phyloP scores from a whole-genome alignment of 2,113 vertebrate species.

The Pedetes capensis region DNA sequence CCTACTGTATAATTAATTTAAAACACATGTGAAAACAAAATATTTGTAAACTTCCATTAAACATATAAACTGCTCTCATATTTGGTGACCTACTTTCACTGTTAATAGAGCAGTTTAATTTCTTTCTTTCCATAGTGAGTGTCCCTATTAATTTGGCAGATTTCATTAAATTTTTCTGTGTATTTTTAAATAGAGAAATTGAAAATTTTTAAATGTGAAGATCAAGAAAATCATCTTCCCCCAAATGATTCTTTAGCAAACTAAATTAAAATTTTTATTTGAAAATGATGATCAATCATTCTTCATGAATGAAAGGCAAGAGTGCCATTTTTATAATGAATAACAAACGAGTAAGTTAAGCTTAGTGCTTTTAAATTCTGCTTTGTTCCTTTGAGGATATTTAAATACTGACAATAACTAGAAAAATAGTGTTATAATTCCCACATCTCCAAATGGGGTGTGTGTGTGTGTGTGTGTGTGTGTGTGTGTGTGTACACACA shows the following conservation, averaged over 20 bases:
- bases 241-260: not conserved
- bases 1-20: not conserved
- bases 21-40: constrained; percentile 5
- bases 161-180: not conserved
- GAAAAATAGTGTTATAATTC: not conserved
- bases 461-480: no score
- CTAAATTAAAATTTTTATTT: constrained; percentile 47
- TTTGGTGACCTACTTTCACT: constrained; percentile 37
- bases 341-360: not conserved
- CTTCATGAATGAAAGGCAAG: not conserved
- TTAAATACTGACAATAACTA: constrained; percentile 47
- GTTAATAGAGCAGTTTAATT: not conserved
- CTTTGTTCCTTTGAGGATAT: constrained; percentile 19
- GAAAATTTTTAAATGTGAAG: not conserved
- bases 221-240: not conserved
- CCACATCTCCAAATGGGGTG: not conserved
- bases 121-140: not conserved
- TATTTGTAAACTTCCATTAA: constrained; percentile 62
- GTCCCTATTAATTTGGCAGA: not conserved
- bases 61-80: not conserved
- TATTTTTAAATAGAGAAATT: constrained; percentile 8
- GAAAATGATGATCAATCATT: not conserved
- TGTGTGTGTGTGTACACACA: no score
- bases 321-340: not conserved
- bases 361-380: not conserved